Base-by-base conservation (phyloP, 2,888 invertebrate species). In the Caenorhabditis imperialis region DNA sequence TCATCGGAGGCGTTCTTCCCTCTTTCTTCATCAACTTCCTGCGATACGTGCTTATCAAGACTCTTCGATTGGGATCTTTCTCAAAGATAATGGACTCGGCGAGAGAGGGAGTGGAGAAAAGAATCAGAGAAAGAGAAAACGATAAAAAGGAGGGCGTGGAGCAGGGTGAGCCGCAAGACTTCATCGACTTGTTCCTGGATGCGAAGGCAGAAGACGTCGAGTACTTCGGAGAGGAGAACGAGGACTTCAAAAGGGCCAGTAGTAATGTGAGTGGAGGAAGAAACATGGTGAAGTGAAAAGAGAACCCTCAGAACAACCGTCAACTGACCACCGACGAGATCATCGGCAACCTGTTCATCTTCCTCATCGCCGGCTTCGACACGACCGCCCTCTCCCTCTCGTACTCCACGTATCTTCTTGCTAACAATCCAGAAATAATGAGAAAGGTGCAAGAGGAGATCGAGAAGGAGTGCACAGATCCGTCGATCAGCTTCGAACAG, bases 361-460 rank as follows among this genome's bases (percentile, higher is more conserved):
- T 91, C 76, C 81, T 90, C 23, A 76, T 90, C 51, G 90, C 90
- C 18, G 91, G 91, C 0, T 91, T 90, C 75, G 91, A 91, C 77
- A 91, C 91, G 0, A 90, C 90, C 0, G 89, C 90, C 14, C 89
- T 89, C 2, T 87, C 90, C 3, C 81, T 91, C 10, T 88, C 88
- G 10, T 91, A 89, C 79, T 84, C 89, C 7, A 86, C 89, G 63
- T 89, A 89, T 75, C 87, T 89, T 58, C 84, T 91, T 62, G 89
- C 90, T 7, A 85, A 83, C 40, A 87, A 90, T 81, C 90, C 87
- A 27, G 67, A 74, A 55, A 60, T 69, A n/a, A 58, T 61, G 45
- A 48, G 55, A 38, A 77, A 75, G 23, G 16, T 73, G 0, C 77
- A 72, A 38, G 55, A 75, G 18, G 79, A 81, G 48, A 54, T 79